These are phyloP conservation scores for Rambutsinella grinnellia DNA, from an alignment of 2,888 invertebrate species.

Conservation along the genomic window DNA sequence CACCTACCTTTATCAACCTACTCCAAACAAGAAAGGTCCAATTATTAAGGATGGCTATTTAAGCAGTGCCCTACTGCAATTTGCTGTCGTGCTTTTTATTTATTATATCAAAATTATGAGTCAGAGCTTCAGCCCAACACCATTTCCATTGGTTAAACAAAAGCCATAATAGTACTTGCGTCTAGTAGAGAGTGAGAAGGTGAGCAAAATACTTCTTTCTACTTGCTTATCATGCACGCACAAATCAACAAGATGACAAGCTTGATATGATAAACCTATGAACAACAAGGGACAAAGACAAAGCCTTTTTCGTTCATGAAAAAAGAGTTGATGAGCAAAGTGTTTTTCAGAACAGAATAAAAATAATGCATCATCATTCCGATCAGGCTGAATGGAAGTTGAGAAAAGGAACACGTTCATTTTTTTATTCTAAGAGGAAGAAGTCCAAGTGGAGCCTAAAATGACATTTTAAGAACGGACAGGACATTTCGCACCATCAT, in stretches of 20 bases:
- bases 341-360: background rate
- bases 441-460: background rate
- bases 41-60: constrained; percentile 39
- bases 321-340: background rate
- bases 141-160: background rate
- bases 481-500: background rate
- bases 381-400: background rate
- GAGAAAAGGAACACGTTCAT: background rate
- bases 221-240: background rate
- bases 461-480: background rate
- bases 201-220: background rate
- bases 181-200: background rate
- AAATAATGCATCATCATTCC: background rate
- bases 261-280: background rate
- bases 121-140: constrained; percentile 38
- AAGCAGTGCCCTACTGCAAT: constrained; percentile 34
- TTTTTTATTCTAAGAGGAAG: background rate
- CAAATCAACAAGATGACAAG: constrained; percentile 18
- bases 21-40: constrained; percentile 24
- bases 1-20: constrained; percentile 19
- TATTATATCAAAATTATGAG: constrained; percentile 50
- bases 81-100: constrained; percentile 50
- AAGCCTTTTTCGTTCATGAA: constrained; percentile 49
- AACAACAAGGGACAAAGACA: constrained; percentile 11
- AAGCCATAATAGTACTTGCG: background rate